Base-by-base conservation (phyloP, 2,113 vertebrate species). In the Corythaeola cristata region DNA sequence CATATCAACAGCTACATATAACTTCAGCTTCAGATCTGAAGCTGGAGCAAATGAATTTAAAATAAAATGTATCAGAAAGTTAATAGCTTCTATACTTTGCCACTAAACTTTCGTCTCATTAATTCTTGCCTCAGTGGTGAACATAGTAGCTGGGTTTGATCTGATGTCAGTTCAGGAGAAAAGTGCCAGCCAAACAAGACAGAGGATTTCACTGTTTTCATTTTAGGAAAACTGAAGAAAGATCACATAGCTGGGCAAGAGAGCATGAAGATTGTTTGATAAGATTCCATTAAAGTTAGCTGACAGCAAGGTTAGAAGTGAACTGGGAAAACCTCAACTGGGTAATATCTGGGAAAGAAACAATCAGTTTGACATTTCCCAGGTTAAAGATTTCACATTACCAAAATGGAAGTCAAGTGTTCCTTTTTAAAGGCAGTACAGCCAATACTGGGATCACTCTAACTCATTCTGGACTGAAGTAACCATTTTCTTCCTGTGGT, bases 211-310 rank as follows among this genome's bases (percentile, higher is more conserved):
- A 73, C 5, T 39, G 28, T 81, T 93, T 96, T 93, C 49, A 69
- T 87, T 95, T 93, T 44, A 90, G 33, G 20, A 86, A 90, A 89
- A 73, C 49, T 64, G 68, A 92, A 90, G 63, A 75, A 87, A 72
- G 44, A 87, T 82, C 89, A 56, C 83, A 94, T 68, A n/a, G 17
- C 68, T 91, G 73, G 68, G 39, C 52, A 94, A 66, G 35, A 92
- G 9, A 78, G 19, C 62, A 72, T 95, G 58, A 91, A 95, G 85
- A 92, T 27, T 90, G 27, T 91, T 95, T 94, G 67, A 90, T 94
- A 77, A 92, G 44, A 90, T 92, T 90, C 74, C 84, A 89, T 94
- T 92, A 95, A 97, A 96, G 26, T 85, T 39, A 96, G 23, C 22
- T 93, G 88, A 85, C 44, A 89, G 56, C 60, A 97, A 90, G 63